phyloP scores from a whole-genome alignment of 2,797 vertebrate genomes.

The Protonibea diacanthus region DNA sequence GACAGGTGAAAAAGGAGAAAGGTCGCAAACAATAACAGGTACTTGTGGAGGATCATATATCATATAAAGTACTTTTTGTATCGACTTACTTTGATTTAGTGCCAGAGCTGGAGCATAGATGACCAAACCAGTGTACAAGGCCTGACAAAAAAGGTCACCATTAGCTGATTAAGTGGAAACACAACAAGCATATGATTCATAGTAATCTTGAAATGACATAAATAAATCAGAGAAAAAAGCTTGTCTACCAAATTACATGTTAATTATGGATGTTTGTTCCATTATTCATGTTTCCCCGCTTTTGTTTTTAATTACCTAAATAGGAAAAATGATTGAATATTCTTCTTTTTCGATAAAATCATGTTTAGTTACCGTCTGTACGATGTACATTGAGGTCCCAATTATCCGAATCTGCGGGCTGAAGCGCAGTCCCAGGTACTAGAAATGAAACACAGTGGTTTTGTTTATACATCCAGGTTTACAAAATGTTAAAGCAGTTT shows the following conservation, averaged over 20 bases:
- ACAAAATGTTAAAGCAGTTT: neutral
- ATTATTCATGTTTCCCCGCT: neutral
- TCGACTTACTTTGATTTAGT: constrained; percentile 87
- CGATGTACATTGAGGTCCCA: constrained; percentile 87
- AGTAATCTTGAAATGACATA: constrained; percentile 55
- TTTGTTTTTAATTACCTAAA: constrained; percentile 15
- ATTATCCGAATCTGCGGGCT: constrained; percentile 80
- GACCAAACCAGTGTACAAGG: constrained; percentile 88
- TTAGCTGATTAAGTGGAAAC: constrained; percentile 79
- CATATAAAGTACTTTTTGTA: neutral
- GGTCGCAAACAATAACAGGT: neutral
- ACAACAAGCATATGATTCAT: constrained; percentile 50
- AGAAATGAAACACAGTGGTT: constrained; percentile 24
- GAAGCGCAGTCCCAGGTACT: constrained; percentile 88
- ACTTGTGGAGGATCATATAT: neutral
- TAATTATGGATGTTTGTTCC: neutral
- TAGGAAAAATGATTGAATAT: constrained; percentile 13
- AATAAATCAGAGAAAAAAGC: constrained; percentile 35
- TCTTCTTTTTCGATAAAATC: neutral
- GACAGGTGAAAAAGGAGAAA: neutral
- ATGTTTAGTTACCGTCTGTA: constrained; percentile 82
- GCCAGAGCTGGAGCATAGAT: constrained; percentile 89
- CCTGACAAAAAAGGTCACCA: constrained; percentile 74
- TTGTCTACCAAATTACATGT: constrained; percentile 34
- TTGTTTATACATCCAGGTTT: neutral